Evolutionary conservation across 2,797 vertebrate genomes (phyloP).

Genomic region (Meriones psammophilus): DNA sequence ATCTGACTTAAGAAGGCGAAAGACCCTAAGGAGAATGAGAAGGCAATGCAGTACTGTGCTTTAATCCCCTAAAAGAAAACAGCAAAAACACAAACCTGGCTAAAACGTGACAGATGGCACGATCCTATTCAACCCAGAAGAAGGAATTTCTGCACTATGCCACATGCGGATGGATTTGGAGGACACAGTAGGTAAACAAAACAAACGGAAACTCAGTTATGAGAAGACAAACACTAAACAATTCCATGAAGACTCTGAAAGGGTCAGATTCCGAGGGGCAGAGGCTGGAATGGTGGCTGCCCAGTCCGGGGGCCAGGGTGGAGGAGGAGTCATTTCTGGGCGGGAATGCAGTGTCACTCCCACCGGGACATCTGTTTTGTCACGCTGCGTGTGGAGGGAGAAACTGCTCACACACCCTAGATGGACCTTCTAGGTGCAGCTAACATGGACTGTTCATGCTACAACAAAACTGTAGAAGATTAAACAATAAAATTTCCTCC

Average conservation of each 20-base stretch:
- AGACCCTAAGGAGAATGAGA: not conserved
- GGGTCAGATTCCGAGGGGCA: not conserved
- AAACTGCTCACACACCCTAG: not conserved
- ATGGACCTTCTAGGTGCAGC: not conserved
- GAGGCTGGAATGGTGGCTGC: not conserved
- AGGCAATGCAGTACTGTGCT: not conserved
- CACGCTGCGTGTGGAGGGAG: not conserved
- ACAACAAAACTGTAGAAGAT: not conserved
- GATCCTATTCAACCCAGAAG: not conserved
- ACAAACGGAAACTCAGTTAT: not conserved
- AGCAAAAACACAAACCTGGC: not conserved
- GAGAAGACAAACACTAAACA: not conserved
- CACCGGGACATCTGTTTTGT: not conserved
- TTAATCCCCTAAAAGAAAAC: not conserved
- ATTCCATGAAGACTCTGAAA: not conserved
- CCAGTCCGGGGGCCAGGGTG: not conserved
- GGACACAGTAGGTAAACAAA: not conserved
- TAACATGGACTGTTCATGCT: not conserved
- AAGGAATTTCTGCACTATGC: not conserved
- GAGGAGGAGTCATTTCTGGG: not conserved
- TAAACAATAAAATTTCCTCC: not conserved
- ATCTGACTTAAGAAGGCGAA: not conserved
- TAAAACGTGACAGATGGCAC: not conserved
- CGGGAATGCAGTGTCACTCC: too few species aligned
- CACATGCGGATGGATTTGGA: not conserved